Evolutionary conservation across 1,140 invertebrate species (phyloP).

Genomic region (Diorhabda carinulata): DNA sequence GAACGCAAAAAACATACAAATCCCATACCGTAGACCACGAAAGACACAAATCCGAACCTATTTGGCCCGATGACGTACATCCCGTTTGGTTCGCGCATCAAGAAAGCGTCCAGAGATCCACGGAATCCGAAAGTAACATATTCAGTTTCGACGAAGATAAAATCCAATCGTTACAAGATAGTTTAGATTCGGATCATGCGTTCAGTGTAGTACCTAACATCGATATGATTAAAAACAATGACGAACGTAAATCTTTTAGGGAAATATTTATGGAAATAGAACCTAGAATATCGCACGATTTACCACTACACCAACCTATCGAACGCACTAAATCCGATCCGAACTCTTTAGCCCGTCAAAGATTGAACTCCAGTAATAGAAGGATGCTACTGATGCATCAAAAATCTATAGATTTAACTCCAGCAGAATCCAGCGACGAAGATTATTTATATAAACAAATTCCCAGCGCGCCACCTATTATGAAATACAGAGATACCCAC

Average conservation of each 20-base stretch:
- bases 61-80: constrained; percentile 56
- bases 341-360: constrained; percentile 65
- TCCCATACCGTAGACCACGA: constrained; percentile 11
- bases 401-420: constrained; percentile 79
- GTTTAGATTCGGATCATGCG: constrained; percentile 38
- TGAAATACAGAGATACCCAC: constrained; percentile 48
- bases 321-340: constrained; percentile 82
- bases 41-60: constrained; percentile 48
- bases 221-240: constrained; percentile 30
- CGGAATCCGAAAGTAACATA: constrained; percentile 53
- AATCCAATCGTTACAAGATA: constrained; percentile 58
- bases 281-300: constrained; percentile 38
- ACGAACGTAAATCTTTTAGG: constrained; percentile 35
- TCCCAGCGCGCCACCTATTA: constrained; percentile 64
- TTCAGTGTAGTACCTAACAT: constrained; percentile 42
- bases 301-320: constrained; percentile 61
- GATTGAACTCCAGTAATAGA: constrained; percentile 65
- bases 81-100: constrained; percentile 11
- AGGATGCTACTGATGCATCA: constrained; percentile 78
- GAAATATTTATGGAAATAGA: constrained; percentile 47
- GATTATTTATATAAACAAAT: constrained; percentile 70
- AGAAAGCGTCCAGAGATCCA: constrained; percentile 35
- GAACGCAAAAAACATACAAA: constrained; percentile 32
- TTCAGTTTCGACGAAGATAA: constrained; percentile 68
- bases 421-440: constrained; percentile 75